Conservation (phyloP, 2,797 vertebrate genomes). For the Sardinella longiceps region DNA sequence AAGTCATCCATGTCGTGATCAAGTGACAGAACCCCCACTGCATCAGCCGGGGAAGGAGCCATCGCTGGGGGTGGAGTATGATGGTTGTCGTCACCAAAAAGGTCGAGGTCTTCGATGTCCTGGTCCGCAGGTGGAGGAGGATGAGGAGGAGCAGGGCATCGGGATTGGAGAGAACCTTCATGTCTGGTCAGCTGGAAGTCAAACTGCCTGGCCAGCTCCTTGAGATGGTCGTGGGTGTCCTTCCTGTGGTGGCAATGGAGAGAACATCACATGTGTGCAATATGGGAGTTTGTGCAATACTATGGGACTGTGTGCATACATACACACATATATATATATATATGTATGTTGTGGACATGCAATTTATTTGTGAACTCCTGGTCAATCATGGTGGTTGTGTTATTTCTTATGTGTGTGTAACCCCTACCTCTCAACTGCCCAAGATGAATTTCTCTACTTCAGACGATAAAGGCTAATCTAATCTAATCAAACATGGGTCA, state of each 20-base stretch:
- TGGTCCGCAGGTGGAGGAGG: slow-evolving; percentile 41
- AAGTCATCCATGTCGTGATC: slow-evolving; percentile 75
- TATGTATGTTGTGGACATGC: too few species aligned
- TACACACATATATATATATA: too few species aligned
- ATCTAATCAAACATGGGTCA: too few species aligned
- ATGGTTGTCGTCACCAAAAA: slow-evolving; percentile 33
- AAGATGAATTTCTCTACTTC: too few species aligned
- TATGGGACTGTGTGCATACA: too few species aligned
- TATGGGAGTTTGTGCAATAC: too few species aligned
- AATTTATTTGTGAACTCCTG: too few species aligned
- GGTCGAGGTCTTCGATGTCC: slow-evolving; percentile 52
- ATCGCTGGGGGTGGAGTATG: slow-evolving; percentile 25
- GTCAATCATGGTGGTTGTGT: too few species aligned
- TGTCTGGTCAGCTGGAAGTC: slow-evolving; percentile 87
- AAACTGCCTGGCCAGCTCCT: slow-evolving; percentile 90
- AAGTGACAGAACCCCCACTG: slow-evolving; percentile 50
- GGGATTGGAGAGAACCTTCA: slow-evolving; percentile 65
- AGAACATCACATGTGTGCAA: background rate
- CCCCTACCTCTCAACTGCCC: too few species aligned
- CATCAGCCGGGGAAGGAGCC: background rate
- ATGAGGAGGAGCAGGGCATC: background rate
- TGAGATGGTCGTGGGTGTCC: slow-evolving; percentile 83
- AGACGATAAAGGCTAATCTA: too few species aligned
- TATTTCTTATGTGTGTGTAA: too few species aligned
- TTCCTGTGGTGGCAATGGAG: slow-evolving; percentile 64